A percentile compares a stretch with the other conserved stretches of the same genome.
Evolutionary conservation across 2,113 vertebrate species (phyloP).

Genomic region (Nothoprocta perdicaria): DNA sequence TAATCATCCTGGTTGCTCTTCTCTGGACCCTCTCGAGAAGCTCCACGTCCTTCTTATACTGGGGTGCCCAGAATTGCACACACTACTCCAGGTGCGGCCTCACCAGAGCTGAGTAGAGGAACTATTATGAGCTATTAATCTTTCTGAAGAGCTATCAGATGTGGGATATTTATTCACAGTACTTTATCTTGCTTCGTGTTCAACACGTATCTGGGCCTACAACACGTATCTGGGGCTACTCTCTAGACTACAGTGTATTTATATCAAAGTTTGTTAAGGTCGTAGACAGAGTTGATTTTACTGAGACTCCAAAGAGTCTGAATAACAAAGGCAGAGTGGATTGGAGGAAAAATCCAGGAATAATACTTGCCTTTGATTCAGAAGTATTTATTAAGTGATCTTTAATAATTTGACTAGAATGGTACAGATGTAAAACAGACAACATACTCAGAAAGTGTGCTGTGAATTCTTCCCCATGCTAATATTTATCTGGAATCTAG

Average conservation of each 20-base stretch:
- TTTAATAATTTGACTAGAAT: not conserved
- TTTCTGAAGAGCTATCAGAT: not conserved
- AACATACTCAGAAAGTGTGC: not conserved
- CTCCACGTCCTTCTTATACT: too few species aligned
- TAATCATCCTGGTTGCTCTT: too few species aligned
- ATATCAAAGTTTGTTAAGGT: not conserved
- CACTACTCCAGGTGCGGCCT: too few species aligned
- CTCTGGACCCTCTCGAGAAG: too few species aligned
- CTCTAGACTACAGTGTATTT: too few species aligned
- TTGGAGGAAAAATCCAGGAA: not conserved
- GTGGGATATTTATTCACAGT: not conserved
- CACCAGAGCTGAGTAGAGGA: too few species aligned
- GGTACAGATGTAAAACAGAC: not conserved
- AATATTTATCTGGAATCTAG: not conserved
- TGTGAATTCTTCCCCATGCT: not conserved
- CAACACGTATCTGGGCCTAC: rapidly evolving
- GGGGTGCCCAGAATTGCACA: too few species aligned
- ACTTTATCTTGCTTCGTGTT: not conserved
- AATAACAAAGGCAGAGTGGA: not conserved
- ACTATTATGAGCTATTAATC: not conserved
- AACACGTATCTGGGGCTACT: not conserved
- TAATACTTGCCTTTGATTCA: not conserved
- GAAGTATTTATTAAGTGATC: not conserved
- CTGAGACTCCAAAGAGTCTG: not conserved
- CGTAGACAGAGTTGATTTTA: not conserved